Conservation (phyloP, 2,113 vertebrate genomes). For the Rhinichthys klamathensis region DNA sequence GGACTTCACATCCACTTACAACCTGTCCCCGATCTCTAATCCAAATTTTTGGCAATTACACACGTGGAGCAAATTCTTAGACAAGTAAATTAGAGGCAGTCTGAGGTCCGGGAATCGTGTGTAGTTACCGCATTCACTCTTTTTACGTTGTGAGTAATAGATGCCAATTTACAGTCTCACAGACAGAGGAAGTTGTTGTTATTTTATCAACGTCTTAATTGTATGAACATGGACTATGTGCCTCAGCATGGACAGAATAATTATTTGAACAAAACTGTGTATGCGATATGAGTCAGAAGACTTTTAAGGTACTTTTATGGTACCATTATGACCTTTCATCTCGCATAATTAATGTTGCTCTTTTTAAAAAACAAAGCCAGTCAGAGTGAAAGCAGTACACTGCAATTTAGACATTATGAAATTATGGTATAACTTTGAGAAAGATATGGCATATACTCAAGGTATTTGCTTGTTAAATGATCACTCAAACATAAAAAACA, state of each 20-base stretch:
- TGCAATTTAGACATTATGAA: not conserved
- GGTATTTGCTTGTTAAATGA: not conserved
- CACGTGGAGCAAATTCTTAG: constrained; percentile 75
- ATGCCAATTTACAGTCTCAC: constrained; percentile 69
- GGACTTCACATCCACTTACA: constrained; percentile 58
- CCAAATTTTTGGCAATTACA: constrained; percentile 76
- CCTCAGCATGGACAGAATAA: not conserved
- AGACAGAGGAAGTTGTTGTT: constrained; percentile 69
- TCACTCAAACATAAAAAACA: constrained; percentile 37
- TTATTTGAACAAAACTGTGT: not conserved
- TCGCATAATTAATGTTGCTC: not conserved
- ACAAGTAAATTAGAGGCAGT: constrained; percentile 76
- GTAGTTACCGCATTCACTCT: constrained; percentile 71
- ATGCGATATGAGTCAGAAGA: constrained; percentile 50
- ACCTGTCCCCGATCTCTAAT: constrained; percentile 63
- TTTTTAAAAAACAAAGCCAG: not conserved
- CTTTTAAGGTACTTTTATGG: constrained; percentile 9
- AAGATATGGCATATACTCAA: not conserved
- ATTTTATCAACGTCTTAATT: constrained; percentile 68
- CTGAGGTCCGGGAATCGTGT: constrained; percentile 68
- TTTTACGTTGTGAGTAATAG: constrained; percentile 72
- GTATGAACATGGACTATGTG: constrained; percentile 43
- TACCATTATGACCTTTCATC: not conserved
- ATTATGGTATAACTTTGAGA: not conserved
- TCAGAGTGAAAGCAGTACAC: not conserved